A percentile compares a stretch with the other conserved stretches of the same genome.
Conservation (phyloP, 2,888 invertebrate species). For the Stenolophus ochropezus region DNA sequence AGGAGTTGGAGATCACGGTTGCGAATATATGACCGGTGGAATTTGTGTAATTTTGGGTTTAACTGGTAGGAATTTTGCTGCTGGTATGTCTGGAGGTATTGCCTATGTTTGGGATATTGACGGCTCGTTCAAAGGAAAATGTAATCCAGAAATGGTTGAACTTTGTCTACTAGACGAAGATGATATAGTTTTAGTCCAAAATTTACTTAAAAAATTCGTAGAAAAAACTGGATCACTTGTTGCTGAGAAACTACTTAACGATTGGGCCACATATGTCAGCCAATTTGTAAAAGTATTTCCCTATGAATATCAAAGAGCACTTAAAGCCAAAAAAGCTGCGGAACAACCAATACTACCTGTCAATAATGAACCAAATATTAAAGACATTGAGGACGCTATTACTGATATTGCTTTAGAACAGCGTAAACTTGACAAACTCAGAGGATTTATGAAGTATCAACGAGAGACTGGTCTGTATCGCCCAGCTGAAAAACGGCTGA, state of each 20-base stretch:
- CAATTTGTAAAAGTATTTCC: slow-evolving; percentile 98
- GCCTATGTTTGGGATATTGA: slow-evolving; percentile 96
- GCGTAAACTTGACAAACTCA: slow-evolving; percentile 88
- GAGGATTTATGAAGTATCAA: slow-evolving; percentile 96
- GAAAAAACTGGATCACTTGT: slow-evolving; percentile 89
- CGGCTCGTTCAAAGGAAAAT: slow-evolving; percentile 88
- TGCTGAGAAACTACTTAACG: slow-evolving; percentile 84
- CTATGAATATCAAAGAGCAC: slow-evolving; percentile 94
- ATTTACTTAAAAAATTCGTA: slow-evolving; percentile 88
- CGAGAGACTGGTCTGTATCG: slow-evolving; percentile 92
- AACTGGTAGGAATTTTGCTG: slow-evolving; percentile 98
- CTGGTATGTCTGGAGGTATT: slow-evolving; percentile 97
- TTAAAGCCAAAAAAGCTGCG: slow-evolving; percentile 80
- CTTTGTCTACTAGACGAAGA: slow-evolving; percentile 85
- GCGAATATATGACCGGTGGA: slow-evolving; percentile 99
- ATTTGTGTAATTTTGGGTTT: slow-evolving; percentile 92
- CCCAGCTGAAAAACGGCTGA: slow-evolving; percentile 86
- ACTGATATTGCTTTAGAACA: slow-evolving; percentile 85
- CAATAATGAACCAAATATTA: slow-evolving; percentile 71
- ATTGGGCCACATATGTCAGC: slow-evolving; percentile 86
- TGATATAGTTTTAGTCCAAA: slow-evolving; percentile 86
- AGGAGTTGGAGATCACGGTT: slow-evolving; percentile 99
- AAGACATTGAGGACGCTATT: slow-evolving; percentile 93
- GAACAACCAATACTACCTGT: slow-evolving; percentile 67
- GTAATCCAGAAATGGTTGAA: slow-evolving; percentile 97